Percentiles rank a stretch among this genome's conserved stretches.
Evolutionary conservation across 1,140 invertebrate genomes (phyloP).

Genomic region (Conopomorpha cramerella): DNA sequence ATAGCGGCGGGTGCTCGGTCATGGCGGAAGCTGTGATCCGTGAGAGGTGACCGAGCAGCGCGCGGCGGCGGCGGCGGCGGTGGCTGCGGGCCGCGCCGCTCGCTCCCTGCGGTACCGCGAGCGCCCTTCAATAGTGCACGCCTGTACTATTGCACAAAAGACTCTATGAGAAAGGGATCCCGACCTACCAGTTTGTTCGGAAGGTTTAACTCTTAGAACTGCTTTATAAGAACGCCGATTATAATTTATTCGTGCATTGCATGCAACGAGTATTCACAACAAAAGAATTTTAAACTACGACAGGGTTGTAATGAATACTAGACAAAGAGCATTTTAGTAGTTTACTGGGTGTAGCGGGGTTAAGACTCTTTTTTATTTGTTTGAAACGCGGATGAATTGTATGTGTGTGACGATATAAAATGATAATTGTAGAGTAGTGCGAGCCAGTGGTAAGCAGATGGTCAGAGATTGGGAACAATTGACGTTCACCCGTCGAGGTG

Average conservation of each 20-base stretch:
- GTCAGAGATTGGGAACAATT: too few relatives aligned
- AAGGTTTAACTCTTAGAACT: slow-evolving; percentile 38
- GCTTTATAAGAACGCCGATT: slow-evolving; percentile 5
- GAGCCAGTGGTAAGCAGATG: too few relatives aligned
- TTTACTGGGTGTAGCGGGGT: slow-evolving; percentile 45
- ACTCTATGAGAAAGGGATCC: slow-evolving; percentile 58
- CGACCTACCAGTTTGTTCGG: slow-evolving; percentile 55
- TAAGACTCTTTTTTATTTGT: slow-evolving; percentile 28
- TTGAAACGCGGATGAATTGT: slow-evolving; percentile 20
- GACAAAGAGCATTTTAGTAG: slow-evolving; percentile 53
- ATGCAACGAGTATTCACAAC: slow-evolving; percentile 41
- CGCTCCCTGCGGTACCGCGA: slow-evolving; percentile 6
- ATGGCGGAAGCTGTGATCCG: not conserved
- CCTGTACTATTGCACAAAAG: slow-evolving; percentile 51
- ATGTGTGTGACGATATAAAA: not conserved
- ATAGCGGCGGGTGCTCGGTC: too few relatives aligned
- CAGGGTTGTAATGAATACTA: slow-evolving; percentile 55
- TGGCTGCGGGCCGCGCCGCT: not conserved
- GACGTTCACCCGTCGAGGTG: too few relatives aligned
- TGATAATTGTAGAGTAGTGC: too few relatives aligned
- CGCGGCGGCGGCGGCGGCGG: slow-evolving; percentile 1
- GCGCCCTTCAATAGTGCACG: slow-evolving; percentile 51
- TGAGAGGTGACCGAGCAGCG: not conserved
- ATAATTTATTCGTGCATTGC: slow-evolving; percentile 58
- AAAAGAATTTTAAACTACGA: slow-evolving; percentile 56